phyloP scores from a whole-genome alignment of 2,797 vertebrate species.

The Petrocephalus sullivani region DNA sequence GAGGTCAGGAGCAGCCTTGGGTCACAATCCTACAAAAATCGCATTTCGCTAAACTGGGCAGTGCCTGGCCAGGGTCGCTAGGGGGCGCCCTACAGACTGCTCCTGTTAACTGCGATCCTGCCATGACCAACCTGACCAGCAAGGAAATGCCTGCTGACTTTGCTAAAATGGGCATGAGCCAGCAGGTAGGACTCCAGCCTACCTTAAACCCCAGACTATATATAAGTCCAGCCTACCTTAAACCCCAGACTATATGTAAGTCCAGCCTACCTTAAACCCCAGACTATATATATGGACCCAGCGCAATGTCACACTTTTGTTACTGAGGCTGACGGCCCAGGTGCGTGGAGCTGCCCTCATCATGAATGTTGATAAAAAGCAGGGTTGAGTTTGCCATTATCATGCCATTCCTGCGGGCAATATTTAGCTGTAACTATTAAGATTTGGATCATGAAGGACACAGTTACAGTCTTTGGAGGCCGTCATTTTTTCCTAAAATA shows the following conservation, averaged over 20 bases:
- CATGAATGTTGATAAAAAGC: background rate
- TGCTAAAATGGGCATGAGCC: slow-evolving; percentile 26
- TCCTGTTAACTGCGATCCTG: slow-evolving; percentile 63
- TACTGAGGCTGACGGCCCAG: background rate
- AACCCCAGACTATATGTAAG: background rate
- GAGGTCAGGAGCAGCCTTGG: slow-evolving; percentile 50
- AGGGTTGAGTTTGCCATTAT: background rate
- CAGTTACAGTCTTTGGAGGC: background rate
- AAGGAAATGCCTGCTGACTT: slow-evolving; percentile 54
- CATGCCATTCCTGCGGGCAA: background rate
- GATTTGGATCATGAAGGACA: background rate
- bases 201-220: background rate
- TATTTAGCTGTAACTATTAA: background rate
- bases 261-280: background rate
- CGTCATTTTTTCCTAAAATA: background rate
- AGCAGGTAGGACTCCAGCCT: background rate
- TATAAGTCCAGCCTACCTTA: background rate
- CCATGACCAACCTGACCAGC: slow-evolving; percentile 57
- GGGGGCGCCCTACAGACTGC: slow-evolving; percentile 59
- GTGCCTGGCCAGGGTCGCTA: slow-evolving; percentile 54
- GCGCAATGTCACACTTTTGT: background rate
- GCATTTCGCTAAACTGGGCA: slow-evolving; percentile 60
- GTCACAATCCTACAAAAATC: slow-evolving; percentile 56
- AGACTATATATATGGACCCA: background rate
- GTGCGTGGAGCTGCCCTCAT: background rate